Conservation (phyloP, 2,888 invertebrate genomes). For the Calameuta pallipes region DNA sequence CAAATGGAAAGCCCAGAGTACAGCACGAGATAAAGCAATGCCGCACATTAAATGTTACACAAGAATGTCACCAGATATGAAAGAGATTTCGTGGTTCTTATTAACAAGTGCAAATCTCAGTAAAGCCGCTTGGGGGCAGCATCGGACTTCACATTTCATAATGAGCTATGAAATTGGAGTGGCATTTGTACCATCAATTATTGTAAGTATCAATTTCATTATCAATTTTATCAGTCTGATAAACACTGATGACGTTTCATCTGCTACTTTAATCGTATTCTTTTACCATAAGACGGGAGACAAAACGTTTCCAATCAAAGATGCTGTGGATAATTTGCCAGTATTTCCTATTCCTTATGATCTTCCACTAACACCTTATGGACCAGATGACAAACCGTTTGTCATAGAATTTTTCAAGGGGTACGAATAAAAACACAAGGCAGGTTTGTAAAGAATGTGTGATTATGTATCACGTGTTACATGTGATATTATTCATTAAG, state of each 20-base stretch:
- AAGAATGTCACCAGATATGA: conserved; percentile 76
- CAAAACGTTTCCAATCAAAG: conserved; percentile 71
- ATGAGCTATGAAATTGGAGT: conserved; percentile 94
- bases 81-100: conserved; percentile 83
- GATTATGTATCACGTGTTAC: not conserved
- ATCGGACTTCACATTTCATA: conserved; percentile 71
- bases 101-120: conserved; percentile 96
- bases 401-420: conserved; percentile 71
- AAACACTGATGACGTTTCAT: not conserved
- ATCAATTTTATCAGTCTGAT: conserved; percentile 2
- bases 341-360: conserved; percentile 83
- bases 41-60: conserved; percentile 96
- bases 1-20: conserved; percentile 83
- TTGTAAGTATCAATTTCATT: conserved; percentile 71
- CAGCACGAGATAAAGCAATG: conserved; percentile 83
- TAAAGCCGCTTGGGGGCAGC: conserved; percentile 95
- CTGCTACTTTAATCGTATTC: conserved; percentile 16
- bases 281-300: conserved; percentile 70
- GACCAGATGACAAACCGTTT: conserved; percentile 77
- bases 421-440: conserved; percentile 2
- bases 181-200: conserved; percentile 83
- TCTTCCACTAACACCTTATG: conserved; percentile 81
- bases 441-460: not conserved
- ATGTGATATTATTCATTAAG: not conserved
- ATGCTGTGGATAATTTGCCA: conserved; percentile 45